These are phyloP conservation scores for Notospermus geniculatus DNA, from an alignment of 1,140 invertebrate genomes.

Conservation along the genomic window DNA sequence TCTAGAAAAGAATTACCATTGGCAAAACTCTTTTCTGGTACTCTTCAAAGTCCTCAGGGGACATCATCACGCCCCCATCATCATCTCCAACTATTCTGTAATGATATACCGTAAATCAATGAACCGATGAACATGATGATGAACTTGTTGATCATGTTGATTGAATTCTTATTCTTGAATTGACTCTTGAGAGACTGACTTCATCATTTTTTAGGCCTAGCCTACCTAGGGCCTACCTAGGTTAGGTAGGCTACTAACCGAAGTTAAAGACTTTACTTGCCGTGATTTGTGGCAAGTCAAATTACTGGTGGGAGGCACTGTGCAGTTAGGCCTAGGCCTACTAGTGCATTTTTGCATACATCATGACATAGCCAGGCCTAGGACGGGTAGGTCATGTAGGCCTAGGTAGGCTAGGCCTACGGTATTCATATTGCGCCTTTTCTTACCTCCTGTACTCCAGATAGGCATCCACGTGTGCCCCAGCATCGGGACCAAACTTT, in stretches of 20 bases:
- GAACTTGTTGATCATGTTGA: neutral
- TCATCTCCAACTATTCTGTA: slow-evolving; percentile 57
- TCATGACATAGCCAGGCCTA: neutral
- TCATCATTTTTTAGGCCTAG: neutral
- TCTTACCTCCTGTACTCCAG: slow-evolving; percentile 50
- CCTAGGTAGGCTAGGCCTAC: neutral
- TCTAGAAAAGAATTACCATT: no score
- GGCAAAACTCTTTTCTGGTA: slow-evolving; percentile 56
- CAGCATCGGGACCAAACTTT: slow-evolving; percentile 44
- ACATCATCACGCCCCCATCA: slow-evolving; percentile 53
- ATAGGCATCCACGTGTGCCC: slow-evolving; percentile 48
- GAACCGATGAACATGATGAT: neutral
- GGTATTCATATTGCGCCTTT: neutral
- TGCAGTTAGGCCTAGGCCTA: neutral
- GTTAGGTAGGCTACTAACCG: no score
- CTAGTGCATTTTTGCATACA: neutral
- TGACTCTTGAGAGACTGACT: neutral
- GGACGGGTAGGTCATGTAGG: neutral
- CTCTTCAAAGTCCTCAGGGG: slow-evolving; percentile 55
- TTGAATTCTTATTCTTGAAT: neutral
- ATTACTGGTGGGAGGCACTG: no score
- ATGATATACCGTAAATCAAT: slow-evolving; percentile 12
- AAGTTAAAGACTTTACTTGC: no score
- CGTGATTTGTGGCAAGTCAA: no score
- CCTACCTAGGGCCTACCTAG: no score